Base-by-base conservation (phyloP, 2,113 vertebrate species). In the Cyphomyrus plagiostoma region DNA sequence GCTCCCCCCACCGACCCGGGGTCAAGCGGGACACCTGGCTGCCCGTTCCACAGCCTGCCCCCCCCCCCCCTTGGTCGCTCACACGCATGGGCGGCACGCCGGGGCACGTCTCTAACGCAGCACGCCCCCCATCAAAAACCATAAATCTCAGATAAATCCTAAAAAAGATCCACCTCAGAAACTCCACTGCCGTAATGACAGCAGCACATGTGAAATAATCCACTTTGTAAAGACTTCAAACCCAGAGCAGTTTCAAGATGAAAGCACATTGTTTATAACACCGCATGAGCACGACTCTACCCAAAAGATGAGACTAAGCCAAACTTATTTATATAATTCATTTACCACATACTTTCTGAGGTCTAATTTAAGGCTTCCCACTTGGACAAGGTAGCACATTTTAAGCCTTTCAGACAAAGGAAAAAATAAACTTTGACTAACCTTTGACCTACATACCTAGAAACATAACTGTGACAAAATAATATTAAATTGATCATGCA, bases 351-450 rank as follows among this genome's bases (percentile, higher is more conserved):
- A 46, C 45, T 15, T 50, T 39, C 66, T 88, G 15, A 39, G 66
- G 66, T 80, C 46, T 77, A 88, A 88, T 84, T 89, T 84, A 39
- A 84, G 88, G 52, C 77, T 89, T 89, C 88, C 74, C 88, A 30
- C 50, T 89, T 35, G 50, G 77, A 77, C 39, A 89, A 50, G 82
- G 39, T 62, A 46, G 82, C 42, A 52, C 42, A 23, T 39, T 86
- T 39, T 86, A 48, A 35, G 88, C 62, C 26, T 13, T 19, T 80
- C 74, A 80, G 35, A 77, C 70, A 39, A 23, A 83, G 53, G 86
- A 87, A 58, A 87, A 86, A 58, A 85, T 62, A 89, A 74, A 19
- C 89, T 26, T 77, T 52, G 82, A 85, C 84, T 62, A 89, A 74
- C 17, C 89, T 26, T 77, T 74, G 82, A 85, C 84, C 56, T 84